Percentiles rank a stretch among this genome's conserved stretches.
Conservation (phyloP, 1,140 invertebrate genomes). For the Diorhabda carinulata region DNA sequence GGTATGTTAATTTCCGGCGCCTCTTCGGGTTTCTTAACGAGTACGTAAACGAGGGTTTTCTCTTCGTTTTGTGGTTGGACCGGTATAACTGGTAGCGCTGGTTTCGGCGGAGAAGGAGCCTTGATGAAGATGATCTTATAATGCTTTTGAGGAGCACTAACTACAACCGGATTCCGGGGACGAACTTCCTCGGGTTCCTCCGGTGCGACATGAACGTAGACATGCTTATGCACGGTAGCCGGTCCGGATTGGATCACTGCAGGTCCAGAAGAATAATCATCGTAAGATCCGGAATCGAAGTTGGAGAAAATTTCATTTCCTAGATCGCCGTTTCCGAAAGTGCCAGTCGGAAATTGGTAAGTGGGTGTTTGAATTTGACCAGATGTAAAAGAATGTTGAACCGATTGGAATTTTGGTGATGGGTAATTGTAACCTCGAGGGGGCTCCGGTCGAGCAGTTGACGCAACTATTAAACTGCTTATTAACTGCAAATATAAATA, state of each 20-base stretch:
- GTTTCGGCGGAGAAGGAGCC: slow-evolving; percentile 71
- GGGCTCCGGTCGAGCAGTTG: slow-evolving; percentile 20
- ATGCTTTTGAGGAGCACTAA: slow-evolving; percentile 69
- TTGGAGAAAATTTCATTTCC: not conserved
- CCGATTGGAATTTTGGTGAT: slow-evolving; percentile 73
- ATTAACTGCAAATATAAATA: too few species aligned
- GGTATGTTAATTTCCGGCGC: slow-evolving; percentile 71
- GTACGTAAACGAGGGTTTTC: slow-evolving; percentile 82
- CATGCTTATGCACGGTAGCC: slow-evolving; percentile 63
- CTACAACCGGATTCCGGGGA: slow-evolving; percentile 51
- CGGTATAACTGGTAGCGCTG: slow-evolving; percentile 60
- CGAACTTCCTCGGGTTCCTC: slow-evolving; percentile 62
- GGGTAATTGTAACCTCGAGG: slow-evolving; percentile 42
- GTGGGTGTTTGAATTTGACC: too few species aligned
- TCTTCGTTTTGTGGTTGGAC: slow-evolving; percentile 71
- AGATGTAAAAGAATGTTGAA: slow-evolving; percentile 43
- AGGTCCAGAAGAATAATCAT: slow-evolving; percentile 26
- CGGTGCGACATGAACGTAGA: slow-evolving; percentile 67
- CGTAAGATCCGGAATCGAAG: not conserved
- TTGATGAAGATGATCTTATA: slow-evolving; percentile 89
- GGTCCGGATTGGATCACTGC: slow-evolving; percentile 53
- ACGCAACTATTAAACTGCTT: slow-evolving; percentile 16
- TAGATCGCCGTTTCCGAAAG: too few species aligned
- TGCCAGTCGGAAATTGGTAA: too few species aligned
- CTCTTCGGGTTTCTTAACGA: slow-evolving; percentile 80